Conservation (phyloP, 2,113 vertebrate genomes). For the Malurus alboscapulatus region DNA sequence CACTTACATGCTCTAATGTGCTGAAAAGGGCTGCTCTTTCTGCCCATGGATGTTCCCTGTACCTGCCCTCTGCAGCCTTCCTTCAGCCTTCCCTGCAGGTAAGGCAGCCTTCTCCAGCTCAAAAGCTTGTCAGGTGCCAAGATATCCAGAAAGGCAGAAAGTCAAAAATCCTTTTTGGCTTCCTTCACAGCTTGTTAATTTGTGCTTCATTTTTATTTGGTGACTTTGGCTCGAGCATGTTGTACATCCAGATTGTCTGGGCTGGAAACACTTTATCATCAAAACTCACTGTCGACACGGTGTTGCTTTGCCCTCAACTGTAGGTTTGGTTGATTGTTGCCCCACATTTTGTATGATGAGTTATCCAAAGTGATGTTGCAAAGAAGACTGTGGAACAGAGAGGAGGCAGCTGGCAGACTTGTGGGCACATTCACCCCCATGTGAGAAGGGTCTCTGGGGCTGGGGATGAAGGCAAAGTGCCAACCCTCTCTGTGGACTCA, state of each 20-base stretch:
- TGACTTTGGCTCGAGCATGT: neutral
- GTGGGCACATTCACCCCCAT: neutral
- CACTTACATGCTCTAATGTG: neutral
- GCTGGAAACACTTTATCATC: neutral
- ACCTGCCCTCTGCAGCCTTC: neutral
- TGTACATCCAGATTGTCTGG: neutral
- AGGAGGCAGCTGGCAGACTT: neutral
- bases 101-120: neutral
- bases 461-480: neutral
- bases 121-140: neutral
- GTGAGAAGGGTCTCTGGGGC: neutral
- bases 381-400: neutral
- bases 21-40: neutral
- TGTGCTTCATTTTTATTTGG: neutral
- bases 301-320: neutral
- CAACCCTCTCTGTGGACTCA: neutral
- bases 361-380: neutral
- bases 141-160: neutral
- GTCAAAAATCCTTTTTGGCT: neutral
- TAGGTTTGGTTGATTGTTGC: neutral
- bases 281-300: neutral
- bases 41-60: accelerated
- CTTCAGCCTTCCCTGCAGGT: neutral
- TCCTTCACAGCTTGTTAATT: neutral
- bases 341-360: neutral